Evolutionary conservation across 2,888 invertebrate species (phyloP).

Genomic region (Mythimna pallens): DNA sequence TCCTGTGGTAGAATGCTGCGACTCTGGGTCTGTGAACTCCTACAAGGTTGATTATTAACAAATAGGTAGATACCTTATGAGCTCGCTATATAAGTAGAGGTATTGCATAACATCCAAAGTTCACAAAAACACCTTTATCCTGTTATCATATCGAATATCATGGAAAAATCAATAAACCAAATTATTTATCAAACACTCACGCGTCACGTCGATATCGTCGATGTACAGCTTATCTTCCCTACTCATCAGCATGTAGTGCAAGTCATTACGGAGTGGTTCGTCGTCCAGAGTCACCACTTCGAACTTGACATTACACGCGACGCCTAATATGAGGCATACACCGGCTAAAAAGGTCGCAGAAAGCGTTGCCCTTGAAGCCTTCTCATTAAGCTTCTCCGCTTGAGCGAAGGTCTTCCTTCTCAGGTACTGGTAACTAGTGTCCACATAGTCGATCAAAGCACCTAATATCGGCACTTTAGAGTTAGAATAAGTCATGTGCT

Average conservation of each 20-base stretch:
- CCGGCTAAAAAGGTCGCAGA: slow-evolving; percentile 78
- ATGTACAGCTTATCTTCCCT: slow-evolving; percentile 83
- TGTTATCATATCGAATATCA: slow-evolving; percentile 31
- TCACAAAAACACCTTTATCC: slow-evolving; percentile 34
- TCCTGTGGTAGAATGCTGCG: background rate
- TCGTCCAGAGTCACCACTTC: slow-evolving; percentile 83
- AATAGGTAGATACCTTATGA: background rate
- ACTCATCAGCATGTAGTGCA: slow-evolving; percentile 84
- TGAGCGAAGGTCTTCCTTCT: slow-evolving; percentile 73
- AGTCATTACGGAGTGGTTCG: slow-evolving; percentile 78
- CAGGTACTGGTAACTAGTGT: slow-evolving; percentile 79
- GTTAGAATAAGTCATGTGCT: slow-evolving; percentile 80
- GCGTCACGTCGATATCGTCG: slow-evolving; percentile 83
- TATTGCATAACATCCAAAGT: slow-evolving; percentile 41
- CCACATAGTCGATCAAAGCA: slow-evolving; percentile 82
- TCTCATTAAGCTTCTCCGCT: slow-evolving; percentile 77
- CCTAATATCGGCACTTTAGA: slow-evolving; percentile 81
- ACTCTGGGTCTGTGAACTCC: background rate
- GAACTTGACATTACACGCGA: slow-evolving; percentile 82
- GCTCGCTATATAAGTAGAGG: background rate
- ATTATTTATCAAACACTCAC: slow-evolving; percentile 73
- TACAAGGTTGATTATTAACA: background rate
- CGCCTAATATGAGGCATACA: slow-evolving; percentile 79
- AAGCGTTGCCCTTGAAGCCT: slow-evolving; percentile 70
- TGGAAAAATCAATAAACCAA: slow-evolving; percentile 11